Evolutionary conservation across 1,140 invertebrate genomes (phyloP).

Genomic region (Drosophila willistoni): DNA sequence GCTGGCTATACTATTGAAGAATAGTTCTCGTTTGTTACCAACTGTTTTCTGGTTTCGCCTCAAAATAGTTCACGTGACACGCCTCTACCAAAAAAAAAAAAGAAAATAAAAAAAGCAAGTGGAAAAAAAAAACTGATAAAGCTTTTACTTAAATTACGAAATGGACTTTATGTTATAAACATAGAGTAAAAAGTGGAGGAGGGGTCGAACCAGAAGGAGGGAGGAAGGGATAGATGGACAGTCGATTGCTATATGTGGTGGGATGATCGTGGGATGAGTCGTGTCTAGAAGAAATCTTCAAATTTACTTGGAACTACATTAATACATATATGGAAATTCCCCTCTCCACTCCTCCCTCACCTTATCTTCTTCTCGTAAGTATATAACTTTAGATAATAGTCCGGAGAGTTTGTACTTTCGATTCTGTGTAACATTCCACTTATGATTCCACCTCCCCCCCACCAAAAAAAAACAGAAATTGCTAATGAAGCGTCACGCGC

Average conservation of each 20-base stretch:
- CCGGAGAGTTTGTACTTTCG: not conserved
- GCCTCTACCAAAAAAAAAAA: conserved; percentile 21
- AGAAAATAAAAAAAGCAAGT: not conserved
- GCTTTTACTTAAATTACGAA: conserved; percentile 43
- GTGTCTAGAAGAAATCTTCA: not conserved
- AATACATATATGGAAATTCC: not conserved
- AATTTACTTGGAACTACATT: not conserved
- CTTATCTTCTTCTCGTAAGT: not conserved
- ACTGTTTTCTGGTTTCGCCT: conserved; percentile 26
- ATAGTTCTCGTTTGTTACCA: conserved; percentile 35
- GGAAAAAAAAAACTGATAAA: conserved; percentile 2
- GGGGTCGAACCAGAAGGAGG: not conserved
- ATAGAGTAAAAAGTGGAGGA: not conserved
- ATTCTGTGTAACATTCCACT: not conserved
- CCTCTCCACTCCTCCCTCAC: not conserved
- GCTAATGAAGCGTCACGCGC: conserved; percentile 42
- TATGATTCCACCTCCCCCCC: not conserved
- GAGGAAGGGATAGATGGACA: not conserved
- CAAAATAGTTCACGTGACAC: conserved; percentile 43
- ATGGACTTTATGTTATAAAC: not conserved
- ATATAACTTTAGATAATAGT: not conserved
- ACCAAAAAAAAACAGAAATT: conserved; percentile 22
- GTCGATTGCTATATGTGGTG: not conserved
- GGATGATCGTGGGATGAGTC: not conserved
- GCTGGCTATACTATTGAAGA: not conserved